Evolutionary conservation across 2,888 invertebrate genomes (phyloP).

Genomic region (Aelia acuminata): DNA sequence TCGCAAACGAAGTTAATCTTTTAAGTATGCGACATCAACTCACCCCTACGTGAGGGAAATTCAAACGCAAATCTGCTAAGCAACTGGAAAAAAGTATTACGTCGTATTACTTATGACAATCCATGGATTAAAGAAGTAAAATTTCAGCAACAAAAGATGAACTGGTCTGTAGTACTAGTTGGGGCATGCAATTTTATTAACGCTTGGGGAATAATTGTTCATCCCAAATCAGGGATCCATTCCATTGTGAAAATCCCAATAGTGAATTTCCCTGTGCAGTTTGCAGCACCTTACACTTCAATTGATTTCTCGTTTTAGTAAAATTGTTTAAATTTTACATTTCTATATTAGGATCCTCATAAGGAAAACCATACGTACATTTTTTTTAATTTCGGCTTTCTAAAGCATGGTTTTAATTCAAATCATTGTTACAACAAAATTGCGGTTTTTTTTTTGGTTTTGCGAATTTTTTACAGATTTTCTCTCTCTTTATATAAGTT

Average conservation of each 20-base stretch:
- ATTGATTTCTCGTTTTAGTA: no score
- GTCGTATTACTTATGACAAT: background rate
- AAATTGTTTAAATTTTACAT: no score
- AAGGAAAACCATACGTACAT: no score
- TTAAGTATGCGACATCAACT: constrained; percentile 5
- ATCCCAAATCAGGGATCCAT: background rate
- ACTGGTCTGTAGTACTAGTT: background rate
- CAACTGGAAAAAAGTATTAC: background rate
- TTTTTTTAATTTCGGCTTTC: no score
- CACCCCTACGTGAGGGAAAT: background rate
- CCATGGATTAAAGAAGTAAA: background rate
- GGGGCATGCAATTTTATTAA: background rate
- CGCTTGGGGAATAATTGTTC: background rate
- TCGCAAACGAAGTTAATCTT: background rate
- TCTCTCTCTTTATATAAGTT: no score
- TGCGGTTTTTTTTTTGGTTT: no score
- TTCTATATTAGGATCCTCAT: no score
- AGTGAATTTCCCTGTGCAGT: background rate
- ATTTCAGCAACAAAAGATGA: background rate
- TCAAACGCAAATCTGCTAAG: background rate
- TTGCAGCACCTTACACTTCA: background rate
- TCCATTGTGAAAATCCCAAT: background rate
- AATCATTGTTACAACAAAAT: no score
- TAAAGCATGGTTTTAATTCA: no score
- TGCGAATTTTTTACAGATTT: no score